Percentiles rank a stretch among this genome's conserved stretches.
These are phyloP conservation scores for Hoplostethus atlanticus DNA, from an alignment of 2,797 vertebrate genomes.

Conservation along the genomic window DNA sequence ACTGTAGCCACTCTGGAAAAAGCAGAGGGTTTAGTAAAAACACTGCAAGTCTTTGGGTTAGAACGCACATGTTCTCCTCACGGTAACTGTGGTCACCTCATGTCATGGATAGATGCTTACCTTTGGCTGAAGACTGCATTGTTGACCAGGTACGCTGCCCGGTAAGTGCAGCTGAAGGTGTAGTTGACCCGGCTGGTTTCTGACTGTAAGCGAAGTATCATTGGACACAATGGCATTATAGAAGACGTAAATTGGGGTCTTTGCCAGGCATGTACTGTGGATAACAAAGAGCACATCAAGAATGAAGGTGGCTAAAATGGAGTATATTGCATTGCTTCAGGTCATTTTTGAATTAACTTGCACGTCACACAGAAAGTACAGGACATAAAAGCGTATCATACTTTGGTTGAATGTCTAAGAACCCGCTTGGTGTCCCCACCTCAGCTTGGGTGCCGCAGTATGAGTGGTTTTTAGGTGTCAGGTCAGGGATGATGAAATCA, in stretches of 20 bases:
- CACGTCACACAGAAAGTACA: background rate
- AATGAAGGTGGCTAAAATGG: background rate
- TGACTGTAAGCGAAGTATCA: conserved; percentile 91
- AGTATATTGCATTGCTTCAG: background rate
- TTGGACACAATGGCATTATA: conserved; percentile 96
- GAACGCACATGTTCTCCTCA: conserved; percentile 60
- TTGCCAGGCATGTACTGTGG: conserved; percentile 88
- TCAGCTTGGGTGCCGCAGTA: conserved; percentile 96
- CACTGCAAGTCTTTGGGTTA: conserved; percentile 86
- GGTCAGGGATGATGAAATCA: conserved; percentile 94
- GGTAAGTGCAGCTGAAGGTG: conserved; percentile 95
- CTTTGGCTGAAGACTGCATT: conserved; percentile 98
- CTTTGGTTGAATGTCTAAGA: background rate
- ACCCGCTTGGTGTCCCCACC: conserved; percentile 79
- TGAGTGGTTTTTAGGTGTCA: conserved; percentile 96
- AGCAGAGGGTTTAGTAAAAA: conserved; percentile 89
- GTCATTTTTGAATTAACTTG: background rate
- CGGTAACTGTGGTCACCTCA: conserved; percentile 14
- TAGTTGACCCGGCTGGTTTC: conserved; percentile 98
- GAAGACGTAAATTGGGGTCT: conserved; percentile 92
- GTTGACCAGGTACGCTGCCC: conserved; percentile 95
- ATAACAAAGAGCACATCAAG: conserved; percentile 13
- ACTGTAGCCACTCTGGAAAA: conserved; percentile 98
- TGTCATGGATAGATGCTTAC: conserved; percentile 79
- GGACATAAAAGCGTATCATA: background rate